Conservation (phyloP, 2,797 vertebrate species). For the Ciconia nigra region DNA sequence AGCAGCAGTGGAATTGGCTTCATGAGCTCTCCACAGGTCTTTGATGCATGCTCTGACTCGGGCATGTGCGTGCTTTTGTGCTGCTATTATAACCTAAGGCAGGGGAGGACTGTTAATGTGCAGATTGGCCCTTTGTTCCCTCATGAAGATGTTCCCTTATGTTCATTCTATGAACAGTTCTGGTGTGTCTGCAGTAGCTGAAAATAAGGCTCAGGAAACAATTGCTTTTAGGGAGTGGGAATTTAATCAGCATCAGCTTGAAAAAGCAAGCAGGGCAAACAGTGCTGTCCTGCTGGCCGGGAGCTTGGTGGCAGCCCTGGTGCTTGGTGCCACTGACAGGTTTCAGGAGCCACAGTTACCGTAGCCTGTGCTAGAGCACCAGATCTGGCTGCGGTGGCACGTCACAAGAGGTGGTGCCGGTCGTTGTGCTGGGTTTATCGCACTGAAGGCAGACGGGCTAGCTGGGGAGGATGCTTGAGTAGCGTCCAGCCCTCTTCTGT, state of each 20-base stretch:
- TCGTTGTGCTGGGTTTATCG: background rate
- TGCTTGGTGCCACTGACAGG: background rate
- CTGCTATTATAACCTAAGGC: background rate
- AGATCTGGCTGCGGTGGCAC: accelerated
- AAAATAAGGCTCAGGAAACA: background rate
- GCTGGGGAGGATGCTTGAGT: background rate
- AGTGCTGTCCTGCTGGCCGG: background rate
- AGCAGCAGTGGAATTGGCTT: background rate
- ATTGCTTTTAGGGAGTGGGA: background rate
- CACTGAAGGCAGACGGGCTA: background rate
- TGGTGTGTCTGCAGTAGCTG: background rate
- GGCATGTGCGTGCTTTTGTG: background rate
- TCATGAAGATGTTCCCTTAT: background rate
- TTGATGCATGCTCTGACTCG: background rate
- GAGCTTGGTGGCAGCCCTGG: background rate
- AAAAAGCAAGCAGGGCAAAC: background rate
- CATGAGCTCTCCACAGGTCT: background rate
- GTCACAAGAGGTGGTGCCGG: background rate
- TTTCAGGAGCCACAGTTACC: background rate
- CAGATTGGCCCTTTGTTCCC: background rate
- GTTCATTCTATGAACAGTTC: background rate
- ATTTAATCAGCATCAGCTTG: background rate
- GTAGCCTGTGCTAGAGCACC: background rate
- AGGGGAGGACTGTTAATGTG: background rate
- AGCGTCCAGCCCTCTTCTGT: background rate